These are phyloP conservation scores for Petrocephalus schoutedeni DNA, from an alignment of 2,797 vertebrate genomes.

Conservation along the genomic window DNA sequence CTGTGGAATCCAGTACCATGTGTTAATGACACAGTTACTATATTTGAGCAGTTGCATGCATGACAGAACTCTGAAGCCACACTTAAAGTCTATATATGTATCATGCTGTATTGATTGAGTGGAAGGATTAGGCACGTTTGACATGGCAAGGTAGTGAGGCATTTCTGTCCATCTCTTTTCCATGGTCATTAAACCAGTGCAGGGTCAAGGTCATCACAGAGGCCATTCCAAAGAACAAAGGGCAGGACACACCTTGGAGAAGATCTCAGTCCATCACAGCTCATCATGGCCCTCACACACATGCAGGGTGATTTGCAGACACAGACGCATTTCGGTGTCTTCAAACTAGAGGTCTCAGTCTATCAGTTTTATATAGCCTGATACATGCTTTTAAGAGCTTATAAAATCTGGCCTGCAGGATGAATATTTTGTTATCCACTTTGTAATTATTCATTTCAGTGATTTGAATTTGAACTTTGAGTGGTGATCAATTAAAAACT, in stretches of 20 bases:
- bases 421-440: neutral
- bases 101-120: no score
- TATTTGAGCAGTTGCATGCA: neutral
- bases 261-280: neutral
- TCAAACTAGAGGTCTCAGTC: neutral
- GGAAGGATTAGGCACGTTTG: no score
- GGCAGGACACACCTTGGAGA: neutral
- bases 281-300: neutral
- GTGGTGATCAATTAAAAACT: neutral
- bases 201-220: neutral
- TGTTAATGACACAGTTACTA: neutral
- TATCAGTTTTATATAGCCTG: neutral
- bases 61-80: neutral
- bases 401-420: neutral
- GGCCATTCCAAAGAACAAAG: neutral
- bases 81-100: no score
- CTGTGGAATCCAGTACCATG: neutral
- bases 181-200: neutral
- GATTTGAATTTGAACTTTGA: neutral
- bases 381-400: neutral
- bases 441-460: neutral
- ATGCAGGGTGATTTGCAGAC: neutral
- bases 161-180: neutral
- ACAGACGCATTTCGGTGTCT: neutral
- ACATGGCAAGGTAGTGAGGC: neutral